Percentiles rank a stretch among this genome's conserved stretches.
These are phyloP conservation scores for Otolemur garnettii DNA, from an alignment of 2,113 vertebrate species.

Conservation along the genomic window DNA sequence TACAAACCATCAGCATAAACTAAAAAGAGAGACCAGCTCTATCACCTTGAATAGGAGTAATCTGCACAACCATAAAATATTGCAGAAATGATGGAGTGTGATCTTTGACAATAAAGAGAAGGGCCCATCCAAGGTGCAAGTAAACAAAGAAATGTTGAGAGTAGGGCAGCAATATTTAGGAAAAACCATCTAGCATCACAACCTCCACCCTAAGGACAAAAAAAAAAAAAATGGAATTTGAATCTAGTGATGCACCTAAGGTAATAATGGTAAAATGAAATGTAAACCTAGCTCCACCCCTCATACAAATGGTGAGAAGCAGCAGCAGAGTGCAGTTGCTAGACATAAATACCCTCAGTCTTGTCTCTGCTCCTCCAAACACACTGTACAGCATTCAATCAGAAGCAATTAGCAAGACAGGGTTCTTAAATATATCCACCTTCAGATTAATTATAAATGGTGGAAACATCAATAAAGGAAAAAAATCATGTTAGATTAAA, in stretches of 20 bases:
- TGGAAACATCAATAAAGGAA: neutral
- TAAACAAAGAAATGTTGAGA: neutral
- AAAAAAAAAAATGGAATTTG: neutral
- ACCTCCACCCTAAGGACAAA: neutral
- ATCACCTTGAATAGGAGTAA: neutral
- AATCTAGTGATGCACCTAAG: neutral
- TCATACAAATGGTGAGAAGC: neutral
- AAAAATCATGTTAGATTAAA: neutral
- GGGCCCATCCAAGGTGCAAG: neutral
- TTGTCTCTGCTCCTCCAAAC: neutral
- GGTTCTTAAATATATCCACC: neutral
- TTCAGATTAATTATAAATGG: neutral
- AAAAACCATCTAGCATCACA: neutral
- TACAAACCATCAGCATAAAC: neutral
- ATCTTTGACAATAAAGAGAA: neutral
- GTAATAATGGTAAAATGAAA: neutral
- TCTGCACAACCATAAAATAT: neutral
- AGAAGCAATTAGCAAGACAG: neutral
- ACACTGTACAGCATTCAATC: neutral
- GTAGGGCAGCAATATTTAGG: neutral
- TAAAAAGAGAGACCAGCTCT: neutral
- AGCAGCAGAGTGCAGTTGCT: too few relatives aligned
- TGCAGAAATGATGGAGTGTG: neutral
- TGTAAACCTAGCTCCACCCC: neutral
- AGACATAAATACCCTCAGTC: neutral